These are phyloP conservation scores for Caenorhabditis japonica DNA, from an alignment of 2,888 invertebrate species.

Conservation along the genomic window DNA sequence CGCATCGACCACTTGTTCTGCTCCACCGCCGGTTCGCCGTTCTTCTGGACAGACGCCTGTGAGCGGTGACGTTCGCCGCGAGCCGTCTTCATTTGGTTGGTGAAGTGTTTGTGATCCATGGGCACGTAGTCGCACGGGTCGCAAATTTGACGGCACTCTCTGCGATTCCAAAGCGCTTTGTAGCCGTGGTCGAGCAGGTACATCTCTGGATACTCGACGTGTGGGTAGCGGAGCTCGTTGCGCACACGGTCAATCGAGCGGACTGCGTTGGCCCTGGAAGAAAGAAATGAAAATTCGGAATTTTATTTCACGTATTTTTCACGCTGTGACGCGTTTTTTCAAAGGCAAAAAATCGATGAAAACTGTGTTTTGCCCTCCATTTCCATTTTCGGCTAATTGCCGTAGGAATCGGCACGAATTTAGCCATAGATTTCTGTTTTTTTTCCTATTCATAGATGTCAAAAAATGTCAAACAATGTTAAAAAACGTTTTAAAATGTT, in stretches of 20 bases:
- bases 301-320: too few species aligned
- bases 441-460: too few species aligned
- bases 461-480: too few species aligned
- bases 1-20: slow-evolving; percentile 21
- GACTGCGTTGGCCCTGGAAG: slow-evolving; percentile 82
- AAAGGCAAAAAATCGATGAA: too few species aligned
- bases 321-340: too few species aligned
- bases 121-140: slow-evolving; percentile 55
- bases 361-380: too few species aligned
- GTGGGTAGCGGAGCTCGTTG: slow-evolving; percentile 85
- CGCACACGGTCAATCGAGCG: slow-evolving; percentile 87
- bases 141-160: slow-evolving; percentile 47
- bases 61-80: slow-evolving; percentile 43
- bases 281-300: too few species aligned
- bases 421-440: too few species aligned
- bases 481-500: too few species aligned
- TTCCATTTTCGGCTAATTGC: too few species aligned
- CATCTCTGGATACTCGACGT: slow-evolving; percentile 87
- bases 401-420: too few species aligned
- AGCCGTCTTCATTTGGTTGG: slow-evolving; percentile 31
- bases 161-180: slow-evolving; percentile 82
- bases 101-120: slow-evolving; percentile 53
- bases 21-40: slow-evolving; percentile 14
- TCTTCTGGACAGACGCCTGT: slow-evolving; percentile 38
- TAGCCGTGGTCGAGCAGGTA: slow-evolving; percentile 94